phyloP scores from a whole-genome alignment of 2,113 vertebrate species.

The Chroicocephalus ridibundus region DNA sequence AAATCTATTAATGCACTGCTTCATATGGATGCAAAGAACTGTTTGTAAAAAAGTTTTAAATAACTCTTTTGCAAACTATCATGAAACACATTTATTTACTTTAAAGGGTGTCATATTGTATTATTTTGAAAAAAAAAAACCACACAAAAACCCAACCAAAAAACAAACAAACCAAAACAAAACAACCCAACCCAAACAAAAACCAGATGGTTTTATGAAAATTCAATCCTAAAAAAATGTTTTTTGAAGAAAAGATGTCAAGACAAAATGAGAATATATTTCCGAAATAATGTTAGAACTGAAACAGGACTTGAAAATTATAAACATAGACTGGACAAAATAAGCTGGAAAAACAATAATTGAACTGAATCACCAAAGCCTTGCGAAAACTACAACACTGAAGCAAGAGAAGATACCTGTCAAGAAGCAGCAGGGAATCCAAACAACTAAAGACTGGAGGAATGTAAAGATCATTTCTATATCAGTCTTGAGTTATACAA shows the following conservation, averaged over 20 bases:
- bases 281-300: neutral
- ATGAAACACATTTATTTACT: neutral
- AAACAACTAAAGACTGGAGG: neutral
- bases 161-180: neutral
- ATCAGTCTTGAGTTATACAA: neutral
- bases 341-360: neutral
- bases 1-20: neutral
- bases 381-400: neutral
- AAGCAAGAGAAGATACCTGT: neutral
- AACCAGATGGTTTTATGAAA: fast-evolving
- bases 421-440: neutral
- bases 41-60: neutral
- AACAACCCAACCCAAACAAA: neutral
- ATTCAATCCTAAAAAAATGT: neutral
- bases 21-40: neutral
- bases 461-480: neutral
- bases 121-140: neutral
- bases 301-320: neutral
- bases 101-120: neutral
- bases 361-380: neutral
- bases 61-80: neutral
- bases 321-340: neutral
- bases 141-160: neutral
- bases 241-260: neutral
- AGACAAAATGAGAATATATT: neutral